Conservation (phyloP, 2,888 invertebrate genomes). For the Tryphoninae sp. region DNA sequence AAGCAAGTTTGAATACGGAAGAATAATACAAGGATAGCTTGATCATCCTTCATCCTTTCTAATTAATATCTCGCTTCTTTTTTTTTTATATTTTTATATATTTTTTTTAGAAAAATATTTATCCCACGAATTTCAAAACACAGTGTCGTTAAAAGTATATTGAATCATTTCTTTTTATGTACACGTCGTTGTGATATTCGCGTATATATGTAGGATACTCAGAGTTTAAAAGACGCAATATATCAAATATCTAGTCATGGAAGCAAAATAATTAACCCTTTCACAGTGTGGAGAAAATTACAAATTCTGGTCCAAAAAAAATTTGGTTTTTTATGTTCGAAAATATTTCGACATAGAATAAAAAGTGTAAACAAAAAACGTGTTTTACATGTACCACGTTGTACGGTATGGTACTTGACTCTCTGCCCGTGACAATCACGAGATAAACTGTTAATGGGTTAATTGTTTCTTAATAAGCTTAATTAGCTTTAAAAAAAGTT, state of each 20-base stretch:
- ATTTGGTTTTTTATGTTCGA: no score
- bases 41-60: not conserved
- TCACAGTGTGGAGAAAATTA: no score
- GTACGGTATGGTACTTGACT: no score
- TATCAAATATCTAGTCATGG: not conserved
- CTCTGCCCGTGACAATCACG: no score
- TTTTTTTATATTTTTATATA: conserved; percentile 22
- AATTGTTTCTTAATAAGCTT: no score
- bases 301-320: no score
- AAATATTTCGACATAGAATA: no score
- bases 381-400: no score
- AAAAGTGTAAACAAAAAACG: no score
- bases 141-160: conserved; percentile 13
- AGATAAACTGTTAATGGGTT: not conserved
- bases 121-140: conserved; percentile 11
- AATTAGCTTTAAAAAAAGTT: no score
- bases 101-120: conserved; percentile 44
- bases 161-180: conserved; percentile 3
- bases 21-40: not conserved
- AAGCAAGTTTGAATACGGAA: not conserved
- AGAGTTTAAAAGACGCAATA: not conserved
- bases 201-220: not conserved
- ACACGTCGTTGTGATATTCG: conserved; percentile 21
- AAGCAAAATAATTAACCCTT: not conserved
- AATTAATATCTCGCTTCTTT: conserved; percentile 1